A percentile compares a stretch with the other conserved stretches of the same genome.
These are phyloP conservation scores for Neofelis nebulosa DNA, from an alignment of 2,113 vertebrate genomes.

Conservation along the genomic window DNA sequence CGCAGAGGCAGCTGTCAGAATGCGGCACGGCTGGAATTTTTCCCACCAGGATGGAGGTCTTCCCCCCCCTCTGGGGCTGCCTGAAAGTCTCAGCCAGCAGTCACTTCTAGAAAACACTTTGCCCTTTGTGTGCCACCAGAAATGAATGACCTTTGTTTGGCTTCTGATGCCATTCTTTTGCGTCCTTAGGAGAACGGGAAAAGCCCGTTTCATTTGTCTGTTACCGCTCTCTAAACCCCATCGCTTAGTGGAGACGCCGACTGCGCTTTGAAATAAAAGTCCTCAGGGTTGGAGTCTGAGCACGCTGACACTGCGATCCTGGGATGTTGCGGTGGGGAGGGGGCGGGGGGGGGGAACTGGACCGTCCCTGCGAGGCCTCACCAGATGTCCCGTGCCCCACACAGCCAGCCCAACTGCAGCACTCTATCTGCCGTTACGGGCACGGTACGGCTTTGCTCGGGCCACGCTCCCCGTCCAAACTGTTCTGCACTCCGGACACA, in stretches of 20 bases:
- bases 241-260: not conserved
- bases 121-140: not conserved
- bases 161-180: not conserved
- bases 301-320: not conserved
- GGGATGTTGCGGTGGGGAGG: not conserved
- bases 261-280: not conserved
- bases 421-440: accelerated
- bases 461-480: not conserved
- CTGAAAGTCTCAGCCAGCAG: not conserved
- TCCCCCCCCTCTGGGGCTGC: not conserved
- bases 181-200: not conserved
- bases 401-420: not conserved
- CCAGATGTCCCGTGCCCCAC: too few relatives aligned
- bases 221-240: not conserved
- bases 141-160: not conserved
- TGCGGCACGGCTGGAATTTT: not conserved
- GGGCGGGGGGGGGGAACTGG: not conserved
- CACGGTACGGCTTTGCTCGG: not conserved
- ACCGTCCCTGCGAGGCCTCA: not conserved
- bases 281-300: not conserved
- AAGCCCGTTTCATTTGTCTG: not conserved
- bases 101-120: not conserved
- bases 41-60: not conserved
- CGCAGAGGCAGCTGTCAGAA: not conserved
- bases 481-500: not conserved